Base-by-base conservation (phyloP, 1,140 invertebrate species). In the Phocides pigmalion region DNA sequence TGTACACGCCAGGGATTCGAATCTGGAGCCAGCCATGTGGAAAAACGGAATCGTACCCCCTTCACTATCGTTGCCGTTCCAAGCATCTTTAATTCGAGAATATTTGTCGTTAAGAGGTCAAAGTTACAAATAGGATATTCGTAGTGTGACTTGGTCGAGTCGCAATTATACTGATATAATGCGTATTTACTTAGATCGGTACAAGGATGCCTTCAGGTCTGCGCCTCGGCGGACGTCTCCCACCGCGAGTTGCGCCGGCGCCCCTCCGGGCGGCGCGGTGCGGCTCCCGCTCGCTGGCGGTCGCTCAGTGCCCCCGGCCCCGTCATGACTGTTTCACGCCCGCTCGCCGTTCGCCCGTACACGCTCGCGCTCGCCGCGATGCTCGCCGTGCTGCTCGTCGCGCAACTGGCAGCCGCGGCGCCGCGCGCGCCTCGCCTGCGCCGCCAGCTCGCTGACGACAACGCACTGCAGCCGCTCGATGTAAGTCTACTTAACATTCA, bases 381-480 rank as follows among this genome's bases (percentile, higher is more conserved):
- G 58, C 68, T 74, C 42, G 49, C 44, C 37, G 64, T 62, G 39
- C 70, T 80, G 59, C 59, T 78, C 61, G 62, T 56, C 54, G 67
- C 66, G 37, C 46, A 42, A n/a, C 44, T 66, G 14, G 67, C 74
- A 35, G 58, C 64, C 61, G 70, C 68, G 25, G 66, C 72, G 37
- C 54, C 63, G 5, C 51, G 72, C 35, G 59, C 69, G 28, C 46
- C 75, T 49, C 78, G 66, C 54, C 11, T 14, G 22, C 76, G 80
- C 64, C 72, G 85, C 6, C 85, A 88, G 62, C 82, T 88, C 47
- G 75, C 82, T 53, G 83, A 81, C 64, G 85, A 87, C 72, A 64
- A 85, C 68, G 42, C 77, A 11, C 72, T 89, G 66, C 86, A 89
- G 77, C 86, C 86, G 16, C 70, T 88, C 54, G 77, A 86, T 59